phyloP scores from a whole-genome alignment of 2,113 vertebrate species.

The Pedionomus torquatus region DNA sequence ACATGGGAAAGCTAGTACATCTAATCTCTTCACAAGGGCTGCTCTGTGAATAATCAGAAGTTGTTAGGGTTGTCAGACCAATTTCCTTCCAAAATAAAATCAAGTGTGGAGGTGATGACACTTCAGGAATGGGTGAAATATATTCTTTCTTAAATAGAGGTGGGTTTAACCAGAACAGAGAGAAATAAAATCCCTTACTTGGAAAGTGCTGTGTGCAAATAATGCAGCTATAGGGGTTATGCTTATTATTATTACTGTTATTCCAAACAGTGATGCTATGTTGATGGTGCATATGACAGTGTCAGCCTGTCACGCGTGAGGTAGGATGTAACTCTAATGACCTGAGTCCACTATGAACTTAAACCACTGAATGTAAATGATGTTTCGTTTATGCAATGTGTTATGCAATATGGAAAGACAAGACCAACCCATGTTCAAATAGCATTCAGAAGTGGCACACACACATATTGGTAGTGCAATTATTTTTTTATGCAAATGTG shows the following conservation, averaged over 20 bases:
- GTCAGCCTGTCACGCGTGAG: background rate
- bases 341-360: background rate
- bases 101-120: background rate
- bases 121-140: constrained; percentile 3
- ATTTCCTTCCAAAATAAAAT: constrained; percentile 35
- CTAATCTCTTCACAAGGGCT: constrained; percentile 34
- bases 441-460: background rate
- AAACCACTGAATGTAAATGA: background rate
- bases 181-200: background rate
- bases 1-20: background rate
- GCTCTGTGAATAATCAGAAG: constrained; percentile 39
- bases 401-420: background rate
- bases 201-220: background rate
- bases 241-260: background rate
- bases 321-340: background rate
- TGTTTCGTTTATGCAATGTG: background rate
- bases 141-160: background rate
- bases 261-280: background rate
- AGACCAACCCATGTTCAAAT: background rate
- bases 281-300: background rate
- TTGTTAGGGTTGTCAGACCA: constrained; percentile 37
- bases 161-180: background rate
- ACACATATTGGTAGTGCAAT: background rate
- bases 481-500: background rate
- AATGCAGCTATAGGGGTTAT: background rate